phyloP scores from a whole-genome alignment of 2,888 invertebrate genomes.

The Caenorhabditis drosophilae region DNA sequence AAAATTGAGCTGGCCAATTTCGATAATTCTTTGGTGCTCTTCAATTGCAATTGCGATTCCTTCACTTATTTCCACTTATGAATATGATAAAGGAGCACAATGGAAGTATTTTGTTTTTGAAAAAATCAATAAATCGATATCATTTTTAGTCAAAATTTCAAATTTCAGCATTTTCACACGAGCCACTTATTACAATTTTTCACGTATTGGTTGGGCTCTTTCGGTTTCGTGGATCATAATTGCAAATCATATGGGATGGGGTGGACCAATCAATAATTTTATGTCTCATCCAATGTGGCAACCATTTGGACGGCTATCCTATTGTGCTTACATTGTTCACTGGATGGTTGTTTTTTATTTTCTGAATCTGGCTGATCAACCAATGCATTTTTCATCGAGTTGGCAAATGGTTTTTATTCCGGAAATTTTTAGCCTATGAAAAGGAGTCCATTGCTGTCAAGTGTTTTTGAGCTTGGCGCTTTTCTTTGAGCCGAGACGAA shows the following conservation, averaged over 20 bases:
- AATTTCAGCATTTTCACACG: conserved; percentile 17
- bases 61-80: conserved; percentile 25
- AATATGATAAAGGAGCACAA: conserved; percentile 26
- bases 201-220: conserved; percentile 70
- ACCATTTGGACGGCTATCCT: conserved; percentile 87
- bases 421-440: conserved; percentile 6
- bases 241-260: conserved; percentile 71
- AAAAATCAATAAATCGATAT: no score
- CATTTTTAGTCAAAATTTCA: no score
- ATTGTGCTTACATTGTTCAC: conserved; percentile 82
- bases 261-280: conserved; percentile 76
- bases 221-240: conserved; percentile 71
- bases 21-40: conserved; percentile 14
- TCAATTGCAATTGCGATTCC: conserved; percentile 20
- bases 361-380: conserved; percentile 23
- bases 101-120: conserved; percentile 30
- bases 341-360: conserved; percentile 34
- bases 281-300: conserved; percentile 83
- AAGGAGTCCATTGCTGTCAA: no score
- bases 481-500: no score
- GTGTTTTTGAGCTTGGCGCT: no score
- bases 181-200: conserved; percentile 42
- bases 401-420: conserved; percentile 32
- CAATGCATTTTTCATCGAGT: conserved; percentile 18
- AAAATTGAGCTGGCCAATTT: conserved; percentile 13